A percentile compares a stretch with the other conserved stretches of the same genome.
These are phyloP conservation scores for Fistularia tabacaria DNA, from an alignment of 2,797 vertebrate species.

Conservation along the genomic window DNA sequence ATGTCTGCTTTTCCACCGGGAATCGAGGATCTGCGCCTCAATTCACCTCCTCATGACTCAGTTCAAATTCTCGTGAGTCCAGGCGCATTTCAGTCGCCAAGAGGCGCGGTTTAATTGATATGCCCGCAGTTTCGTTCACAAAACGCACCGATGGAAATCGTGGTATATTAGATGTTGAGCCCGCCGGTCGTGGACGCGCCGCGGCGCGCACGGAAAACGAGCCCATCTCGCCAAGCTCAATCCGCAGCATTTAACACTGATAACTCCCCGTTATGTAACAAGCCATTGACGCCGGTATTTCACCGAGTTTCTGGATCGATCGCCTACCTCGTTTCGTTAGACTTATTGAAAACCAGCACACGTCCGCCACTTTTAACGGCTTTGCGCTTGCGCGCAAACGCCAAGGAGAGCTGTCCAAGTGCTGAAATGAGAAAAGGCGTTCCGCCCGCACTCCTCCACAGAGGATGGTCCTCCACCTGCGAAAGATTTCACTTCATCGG, in stretches of 20 bases:
- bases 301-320: constrained; percentile 31
- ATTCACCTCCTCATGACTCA: too few relatives aligned
- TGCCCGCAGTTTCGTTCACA: not conserved
- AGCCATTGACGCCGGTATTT: constrained; percentile 12
- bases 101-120: too few relatives aligned
- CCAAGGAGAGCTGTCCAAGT: constrained; percentile 80
- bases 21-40: too few relatives aligned
- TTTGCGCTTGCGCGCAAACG: constrained; percentile 83
- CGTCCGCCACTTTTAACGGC: constrained; percentile 56
- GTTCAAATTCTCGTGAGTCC: too few relatives aligned
- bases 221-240: not conserved
- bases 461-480: constrained; percentile 52
- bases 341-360: constrained; percentile 68
- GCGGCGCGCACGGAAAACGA: constrained; percentile 21
- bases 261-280: constrained; percentile 20
- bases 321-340: constrained; percentile 34
- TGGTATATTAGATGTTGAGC: not conserved
- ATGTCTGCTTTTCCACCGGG: not conserved
- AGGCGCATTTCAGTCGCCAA: too few relatives aligned
- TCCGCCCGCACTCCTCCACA: constrained; percentile 65
- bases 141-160: not conserved
- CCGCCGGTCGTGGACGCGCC: constrained; percentile 15
- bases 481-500: constrained; percentile 37
- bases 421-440: constrained; percentile 74
- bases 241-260: constrained; percentile 20